Base-by-base conservation (phyloP, 2,888 invertebrate genomes). In the Notodonta dromedarius region DNA sequence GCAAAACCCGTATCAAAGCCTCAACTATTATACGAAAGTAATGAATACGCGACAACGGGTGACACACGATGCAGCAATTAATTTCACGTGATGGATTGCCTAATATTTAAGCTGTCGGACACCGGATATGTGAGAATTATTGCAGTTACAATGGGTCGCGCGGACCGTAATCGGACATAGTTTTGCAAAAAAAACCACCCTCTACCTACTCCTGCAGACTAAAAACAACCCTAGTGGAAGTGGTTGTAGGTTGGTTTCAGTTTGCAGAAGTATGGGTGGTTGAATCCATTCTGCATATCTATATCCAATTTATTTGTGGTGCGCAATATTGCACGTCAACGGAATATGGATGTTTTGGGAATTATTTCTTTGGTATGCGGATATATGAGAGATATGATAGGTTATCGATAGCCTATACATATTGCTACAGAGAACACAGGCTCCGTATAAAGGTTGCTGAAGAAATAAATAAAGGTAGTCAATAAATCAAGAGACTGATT, bases 41-140 rank as follows among this genome's bases (percentile, higher is more conserved):
- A 46, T 46, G n/a, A 46, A 46, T 46, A 58, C 16, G 12, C 5
- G 57, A 44, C 59, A 52, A 24, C 40, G n/a, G 5, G 46, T n/a
- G 12, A 39, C 35, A 57, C 52, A 44, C 9, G 57, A 61, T 50
- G 24, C 57, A 35, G 39, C 59, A 60, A 70, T 69, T 66, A 70
- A 61, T 70, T 70, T 58, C 32, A 13, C 5, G 51, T 58, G 70
- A 69, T 66, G 58, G 39, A 69, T 69, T 40, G 67, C 63, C 51
- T 51, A 52, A 57, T 58, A 61, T 69, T 51, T 51, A 35, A 58
- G 24, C 44, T 11, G 58, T 24, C 40, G 54, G 46, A 5, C 57
- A 50, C n/a, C 57, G 52, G 57, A 9, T 56, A 60, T 44, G 7
- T 12, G 32, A 9, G 68, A 52, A 54, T 65, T 65, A 61, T 61